These are phyloP conservation scores for Dendronephthya gigantea DNA, from an alignment of 64 coral and sea anemone genomes.

Conservation along the genomic window DNA sequence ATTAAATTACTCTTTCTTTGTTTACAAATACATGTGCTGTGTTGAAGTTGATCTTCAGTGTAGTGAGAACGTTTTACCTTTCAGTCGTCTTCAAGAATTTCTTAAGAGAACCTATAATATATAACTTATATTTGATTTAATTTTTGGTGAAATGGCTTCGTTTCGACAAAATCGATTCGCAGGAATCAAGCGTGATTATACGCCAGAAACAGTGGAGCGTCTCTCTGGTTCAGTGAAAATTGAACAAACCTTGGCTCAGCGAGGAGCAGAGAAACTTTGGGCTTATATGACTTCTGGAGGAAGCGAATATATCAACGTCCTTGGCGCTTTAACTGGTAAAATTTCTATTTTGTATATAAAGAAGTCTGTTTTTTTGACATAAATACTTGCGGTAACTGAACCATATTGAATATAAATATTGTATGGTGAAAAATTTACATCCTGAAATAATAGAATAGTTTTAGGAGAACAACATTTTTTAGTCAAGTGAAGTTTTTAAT, in stretches of 20 bases:
- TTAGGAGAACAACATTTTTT: too few species aligned
- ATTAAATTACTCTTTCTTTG: too few species aligned
- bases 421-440: too few species aligned
- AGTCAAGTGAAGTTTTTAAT: too few species aligned
- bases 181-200: conserved; percentile 79
- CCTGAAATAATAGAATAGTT: too few species aligned
- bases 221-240: conserved; percentile 71
- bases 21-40: too few species aligned
- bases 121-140: too few species aligned
- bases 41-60: too few species aligned
- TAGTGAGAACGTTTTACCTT: too few species aligned
- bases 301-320: conserved; percentile 64
- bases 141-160: neutral
- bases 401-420: too few species aligned
- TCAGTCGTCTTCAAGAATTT: too few species aligned
- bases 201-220: conserved; percentile 48
- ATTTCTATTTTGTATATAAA: neutral
- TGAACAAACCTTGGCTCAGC: conserved; percentile 68
- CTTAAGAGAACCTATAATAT: too few species aligned
- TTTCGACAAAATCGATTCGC: conserved; percentile 47
- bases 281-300: conserved; percentile 58
- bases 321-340: conserved; percentile 86
- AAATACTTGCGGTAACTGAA: neutral
- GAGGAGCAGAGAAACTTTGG: conserved; percentile 74
- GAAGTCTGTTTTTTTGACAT: conserved; percentile 52